Percentiles rank a stretch among this genome's conserved stretches.
Evolutionary conservation across 2,888 invertebrate species (phyloP).

Genomic region (Smittia aterrima): DNA sequence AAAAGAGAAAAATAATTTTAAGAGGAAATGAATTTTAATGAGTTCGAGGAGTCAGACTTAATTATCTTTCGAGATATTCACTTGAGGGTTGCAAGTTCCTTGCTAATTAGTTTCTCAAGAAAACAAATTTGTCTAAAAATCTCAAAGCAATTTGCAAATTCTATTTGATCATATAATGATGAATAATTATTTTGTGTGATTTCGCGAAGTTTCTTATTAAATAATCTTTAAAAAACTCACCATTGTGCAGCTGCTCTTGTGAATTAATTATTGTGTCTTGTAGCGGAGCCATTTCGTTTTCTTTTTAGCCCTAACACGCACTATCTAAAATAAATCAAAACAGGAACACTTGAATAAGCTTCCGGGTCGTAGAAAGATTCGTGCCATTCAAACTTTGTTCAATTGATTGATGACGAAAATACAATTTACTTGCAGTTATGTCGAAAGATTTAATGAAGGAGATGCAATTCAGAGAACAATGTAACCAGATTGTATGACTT

Average conservation of each 20-base stretch:
- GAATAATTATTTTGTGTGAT: background rate
- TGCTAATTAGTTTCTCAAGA: background rate
- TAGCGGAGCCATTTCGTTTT: constrained; percentile 17
- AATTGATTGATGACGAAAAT: too few species aligned
- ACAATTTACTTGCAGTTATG: too few species aligned
- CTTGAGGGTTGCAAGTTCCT: background rate
- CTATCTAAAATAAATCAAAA: background rate
- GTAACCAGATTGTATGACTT: too few species aligned
- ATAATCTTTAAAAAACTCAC: background rate
- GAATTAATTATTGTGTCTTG: background rate
- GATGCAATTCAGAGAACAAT: too few species aligned
- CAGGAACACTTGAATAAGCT: background rate
- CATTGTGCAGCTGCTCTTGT: background rate
- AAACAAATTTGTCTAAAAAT: background rate
- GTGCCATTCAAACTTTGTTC: too few species aligned
- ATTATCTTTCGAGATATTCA: background rate
- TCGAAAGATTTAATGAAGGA: too few species aligned
- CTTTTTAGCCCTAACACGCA: too few species aligned
- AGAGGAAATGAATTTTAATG: background rate
- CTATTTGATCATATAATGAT: background rate
- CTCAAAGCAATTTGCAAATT: background rate
- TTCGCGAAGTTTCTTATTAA: background rate
- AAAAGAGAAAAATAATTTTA: background rate
- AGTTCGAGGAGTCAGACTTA: too few species aligned
- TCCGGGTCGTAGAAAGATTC: too few species aligned